phyloP scores from a whole-genome alignment of 2,888 invertebrate genomes.

The Odontothrips loti region DNA sequence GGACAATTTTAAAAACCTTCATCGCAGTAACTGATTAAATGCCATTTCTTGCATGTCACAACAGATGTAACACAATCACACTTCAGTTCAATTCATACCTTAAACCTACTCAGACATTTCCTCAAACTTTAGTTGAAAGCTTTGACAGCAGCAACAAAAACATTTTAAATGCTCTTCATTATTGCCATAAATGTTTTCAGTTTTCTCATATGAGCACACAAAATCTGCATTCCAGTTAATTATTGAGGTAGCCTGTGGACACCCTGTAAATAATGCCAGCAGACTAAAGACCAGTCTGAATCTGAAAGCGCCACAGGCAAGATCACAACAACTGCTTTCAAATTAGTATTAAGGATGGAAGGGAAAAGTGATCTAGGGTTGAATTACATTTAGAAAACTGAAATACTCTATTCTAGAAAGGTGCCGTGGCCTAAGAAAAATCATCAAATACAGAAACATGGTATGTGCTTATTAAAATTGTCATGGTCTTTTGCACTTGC shows the following conservation, averaged over 20 bases:
- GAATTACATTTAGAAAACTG: too few relatives aligned
- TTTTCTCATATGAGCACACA: background rate
- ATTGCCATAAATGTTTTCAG: background rate
- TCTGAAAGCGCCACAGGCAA: too few relatives aligned
- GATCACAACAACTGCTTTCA: too few relatives aligned
- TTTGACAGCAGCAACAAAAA: background rate
- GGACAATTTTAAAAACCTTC: background rate
- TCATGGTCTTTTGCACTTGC: too few relatives aligned
- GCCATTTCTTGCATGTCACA: background rate
- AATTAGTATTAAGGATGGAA: too few relatives aligned
- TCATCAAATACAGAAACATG: too few relatives aligned
- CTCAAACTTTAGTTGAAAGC: constrained; percentile 4
- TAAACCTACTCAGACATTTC: constrained; percentile 23
- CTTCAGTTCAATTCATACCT: constrained; percentile 10
- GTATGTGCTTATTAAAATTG: too few relatives aligned
- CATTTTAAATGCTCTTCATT: background rate
- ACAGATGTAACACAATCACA: background rate
- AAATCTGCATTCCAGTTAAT: background rate
- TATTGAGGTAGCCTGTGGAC: background rate
- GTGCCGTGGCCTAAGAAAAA: too few relatives aligned
- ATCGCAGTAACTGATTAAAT: background rate
- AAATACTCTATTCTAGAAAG: too few relatives aligned
- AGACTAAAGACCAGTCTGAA: too few relatives aligned
- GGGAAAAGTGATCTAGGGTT: too few relatives aligned
- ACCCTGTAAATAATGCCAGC: too few relatives aligned